Conservation (phyloP, 2,888 invertebrate genomes). For the Ornithoptera priamus region DNA sequence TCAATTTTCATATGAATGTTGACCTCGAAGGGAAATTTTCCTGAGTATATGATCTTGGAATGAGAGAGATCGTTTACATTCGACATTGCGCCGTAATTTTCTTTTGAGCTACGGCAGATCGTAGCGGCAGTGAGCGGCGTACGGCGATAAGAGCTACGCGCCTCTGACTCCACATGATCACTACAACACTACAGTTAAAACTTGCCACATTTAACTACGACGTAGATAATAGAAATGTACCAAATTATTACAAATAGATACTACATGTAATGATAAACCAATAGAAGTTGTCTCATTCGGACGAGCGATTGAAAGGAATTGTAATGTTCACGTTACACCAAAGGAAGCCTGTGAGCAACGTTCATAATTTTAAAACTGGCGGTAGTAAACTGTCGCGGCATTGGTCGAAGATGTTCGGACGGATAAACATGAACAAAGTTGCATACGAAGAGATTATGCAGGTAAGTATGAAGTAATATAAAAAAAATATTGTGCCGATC, state of each 20-base stretch:
- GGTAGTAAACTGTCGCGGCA: constrained; percentile 59
- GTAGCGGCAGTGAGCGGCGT: constrained; percentile 44
- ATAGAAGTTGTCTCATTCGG: neutral
- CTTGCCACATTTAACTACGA: neutral
- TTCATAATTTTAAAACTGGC: constrained; percentile 58
- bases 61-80: constrained; percentile 9
- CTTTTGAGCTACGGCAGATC: constrained; percentile 30
- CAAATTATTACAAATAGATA: neutral
- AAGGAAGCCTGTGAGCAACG: constrained; percentile 48
- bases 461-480: constrained; percentile 44
- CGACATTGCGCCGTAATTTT: constrained; percentile 18
- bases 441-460: constrained; percentile 57
- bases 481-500: too few species aligned
- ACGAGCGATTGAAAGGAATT: constrained; percentile 10
- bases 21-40: neutral
- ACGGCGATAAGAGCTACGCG: constrained; percentile 42
- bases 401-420: constrained; percentile 64
- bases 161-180: constrained; percentile 24
- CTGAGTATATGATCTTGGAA: neutral
- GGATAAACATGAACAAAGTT: constrained; percentile 48
- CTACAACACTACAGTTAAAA: neutral
- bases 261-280: neutral
- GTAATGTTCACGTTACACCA: constrained; percentile 49
- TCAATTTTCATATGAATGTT: neutral
- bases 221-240: too few species aligned